These are phyloP conservation scores for Caenorhabditis sp. DNA, from an alignment of 2,888 invertebrate genomes.

Conservation along the genomic window DNA sequence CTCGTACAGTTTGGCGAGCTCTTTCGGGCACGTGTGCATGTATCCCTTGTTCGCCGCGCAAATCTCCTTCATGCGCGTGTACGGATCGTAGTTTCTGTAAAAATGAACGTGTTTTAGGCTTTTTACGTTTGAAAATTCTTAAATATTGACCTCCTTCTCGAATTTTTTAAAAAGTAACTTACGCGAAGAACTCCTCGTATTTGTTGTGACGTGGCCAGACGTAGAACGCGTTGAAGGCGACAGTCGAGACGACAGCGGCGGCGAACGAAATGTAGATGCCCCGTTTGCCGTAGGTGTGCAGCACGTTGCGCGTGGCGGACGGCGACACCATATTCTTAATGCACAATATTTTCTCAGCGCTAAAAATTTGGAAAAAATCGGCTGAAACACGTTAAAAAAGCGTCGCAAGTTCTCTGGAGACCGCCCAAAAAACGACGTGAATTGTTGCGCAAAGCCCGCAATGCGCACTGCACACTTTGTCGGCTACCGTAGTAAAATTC, in stretches of 20 bases:
- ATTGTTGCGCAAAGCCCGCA: too few relatives aligned
- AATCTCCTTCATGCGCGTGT: constrained; percentile 76
- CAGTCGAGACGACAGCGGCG: constrained; percentile 63
- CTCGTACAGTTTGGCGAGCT: constrained; percentile 74
- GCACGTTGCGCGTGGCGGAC: constrained; percentile 68
- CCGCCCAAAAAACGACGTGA: too few relatives aligned
- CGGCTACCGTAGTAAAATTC: not conserved
- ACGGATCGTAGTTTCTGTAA: constrained; percentile 78
- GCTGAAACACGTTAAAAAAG: not conserved
- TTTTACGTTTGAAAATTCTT: too few relatives aligned
- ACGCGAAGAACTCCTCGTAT: constrained; percentile 72
- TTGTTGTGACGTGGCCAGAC: constrained; percentile 72
- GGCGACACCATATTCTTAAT: constrained; percentile 64
- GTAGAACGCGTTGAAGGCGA: constrained; percentile 69
- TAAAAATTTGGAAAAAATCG: not conserved
- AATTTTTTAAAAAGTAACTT: too few relatives aligned
- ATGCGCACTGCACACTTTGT: too few relatives aligned
- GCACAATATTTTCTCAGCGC: too few relatives aligned
- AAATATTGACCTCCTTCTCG: too few relatives aligned
- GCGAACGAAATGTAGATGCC: constrained; percentile 64
- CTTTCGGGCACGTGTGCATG: constrained; percentile 76
- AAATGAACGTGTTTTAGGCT: too few relatives aligned
- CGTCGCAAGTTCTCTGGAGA: too few relatives aligned
- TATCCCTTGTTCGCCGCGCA: constrained; percentile 74
- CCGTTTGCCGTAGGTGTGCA: constrained; percentile 67